These are phyloP conservation scores for Rhagophthalmus giganteus DNA, from an alignment of 2,888 invertebrate genomes.

Conservation along the genomic window DNA sequence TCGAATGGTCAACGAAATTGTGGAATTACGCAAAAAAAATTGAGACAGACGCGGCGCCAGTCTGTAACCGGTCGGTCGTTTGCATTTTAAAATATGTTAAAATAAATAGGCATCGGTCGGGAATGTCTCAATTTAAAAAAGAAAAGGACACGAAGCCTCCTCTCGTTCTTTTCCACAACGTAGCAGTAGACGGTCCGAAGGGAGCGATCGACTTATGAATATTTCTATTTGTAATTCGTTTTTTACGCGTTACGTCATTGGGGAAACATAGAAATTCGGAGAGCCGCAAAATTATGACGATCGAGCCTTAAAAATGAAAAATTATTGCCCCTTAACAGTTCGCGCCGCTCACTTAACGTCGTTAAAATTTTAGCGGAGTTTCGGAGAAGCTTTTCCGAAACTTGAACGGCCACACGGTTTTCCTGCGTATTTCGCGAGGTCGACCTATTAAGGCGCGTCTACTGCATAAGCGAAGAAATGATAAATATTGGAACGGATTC, in stretches of 20 bases:
- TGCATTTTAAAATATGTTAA: conserved; percentile 28
- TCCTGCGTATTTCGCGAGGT: too few species aligned
- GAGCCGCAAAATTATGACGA: conserved; percentile 36
- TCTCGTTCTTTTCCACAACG: too few species aligned
- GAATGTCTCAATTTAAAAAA: conserved; percentile 12
- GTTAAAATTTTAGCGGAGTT: too few species aligned
- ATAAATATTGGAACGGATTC: conserved; percentile 17
- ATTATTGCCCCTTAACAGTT: conserved; percentile 8
- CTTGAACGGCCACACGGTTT: too few species aligned
- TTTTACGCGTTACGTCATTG: conserved; percentile 31
- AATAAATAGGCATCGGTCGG: conserved; percentile 6
- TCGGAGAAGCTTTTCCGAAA: too few species aligned
- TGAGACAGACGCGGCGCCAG: conserved; percentile 23
- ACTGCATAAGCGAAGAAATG: conserved; percentile 10
- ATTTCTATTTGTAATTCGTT: conserved; percentile 35
- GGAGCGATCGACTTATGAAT: conserved; percentile 31
- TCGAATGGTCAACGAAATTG: conserved; percentile 31
- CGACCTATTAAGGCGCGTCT: too few species aligned
- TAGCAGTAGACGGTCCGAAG: conserved; percentile 13
- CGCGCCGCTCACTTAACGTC: conserved; percentile 6
- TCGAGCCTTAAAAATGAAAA: conserved; percentile 30
- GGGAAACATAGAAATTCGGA: conserved; percentile 36
- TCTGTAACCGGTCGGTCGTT: conserved; percentile 6
- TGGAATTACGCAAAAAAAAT: conserved; percentile 31
- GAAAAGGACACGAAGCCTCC: too few species aligned